Percentiles rank a stretch among this genome's conserved stretches.
Conservation (phyloP, 2,113 vertebrate genomes). For the Acanthochromis polyacanthus region DNA sequence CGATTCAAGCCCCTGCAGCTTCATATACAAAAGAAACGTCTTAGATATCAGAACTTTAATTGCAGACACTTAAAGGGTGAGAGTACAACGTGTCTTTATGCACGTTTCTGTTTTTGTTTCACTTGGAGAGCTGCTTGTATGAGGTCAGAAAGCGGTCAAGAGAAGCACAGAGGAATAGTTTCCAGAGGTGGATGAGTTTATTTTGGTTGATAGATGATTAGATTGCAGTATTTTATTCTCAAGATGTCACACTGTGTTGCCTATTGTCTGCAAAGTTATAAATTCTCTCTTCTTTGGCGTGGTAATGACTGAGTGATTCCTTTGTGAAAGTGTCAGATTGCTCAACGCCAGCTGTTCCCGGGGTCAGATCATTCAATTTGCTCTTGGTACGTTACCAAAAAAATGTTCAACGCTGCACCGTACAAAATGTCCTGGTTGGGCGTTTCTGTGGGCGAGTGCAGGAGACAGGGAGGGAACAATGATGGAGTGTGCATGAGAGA, state of each 20-base stretch:
- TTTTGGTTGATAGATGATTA: neutral
- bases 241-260: neutral
- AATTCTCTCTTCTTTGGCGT: neutral
- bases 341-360: neutral
- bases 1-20: neutral
- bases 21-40: neutral
- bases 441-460: constrained; percentile 24
- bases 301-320: neutral
- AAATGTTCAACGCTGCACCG: constrained; percentile 3
- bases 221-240: neutral
- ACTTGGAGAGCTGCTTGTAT: neutral
- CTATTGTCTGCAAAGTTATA: neutral
- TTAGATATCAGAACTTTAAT: too few species aligned
- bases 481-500: constrained; percentile 12
- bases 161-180: neutral
- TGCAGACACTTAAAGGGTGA: too few species aligned
- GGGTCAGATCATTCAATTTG: neutral
- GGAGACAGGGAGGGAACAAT: constrained; percentile 3
- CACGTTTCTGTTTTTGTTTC: neutral
- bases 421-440: constrained; percentile 40
- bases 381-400: neutral
- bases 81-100: neutral
- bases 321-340: constrained; percentile 2
- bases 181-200: neutral
- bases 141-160: neutral